Conservation (phyloP, 2,888 invertebrate genomes). For the Plebejus argus region DNA sequence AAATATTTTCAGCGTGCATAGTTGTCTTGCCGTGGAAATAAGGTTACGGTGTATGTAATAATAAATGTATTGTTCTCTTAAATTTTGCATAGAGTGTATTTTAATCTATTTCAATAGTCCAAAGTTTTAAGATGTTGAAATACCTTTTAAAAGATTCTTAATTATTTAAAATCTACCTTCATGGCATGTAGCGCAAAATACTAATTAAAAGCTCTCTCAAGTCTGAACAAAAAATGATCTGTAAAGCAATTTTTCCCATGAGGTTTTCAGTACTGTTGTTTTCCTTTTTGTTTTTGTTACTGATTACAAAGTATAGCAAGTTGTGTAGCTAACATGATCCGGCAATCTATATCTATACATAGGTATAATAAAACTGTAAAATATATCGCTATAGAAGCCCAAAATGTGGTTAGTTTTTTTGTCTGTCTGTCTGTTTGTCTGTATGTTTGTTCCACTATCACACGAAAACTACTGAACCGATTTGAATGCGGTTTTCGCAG, state of each 20-base stretch:
- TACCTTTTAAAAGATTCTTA: neutral
- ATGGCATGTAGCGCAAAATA: neutral
- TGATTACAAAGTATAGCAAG: neutral
- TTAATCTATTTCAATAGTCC: neutral
- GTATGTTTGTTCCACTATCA: too few species aligned
- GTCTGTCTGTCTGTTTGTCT: too few species aligned
- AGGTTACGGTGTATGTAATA: too few species aligned
- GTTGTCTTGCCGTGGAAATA: neutral
- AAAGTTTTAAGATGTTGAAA: neutral
- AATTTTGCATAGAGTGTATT: neutral
- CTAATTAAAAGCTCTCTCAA: neutral
- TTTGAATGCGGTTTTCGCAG: too few species aligned
- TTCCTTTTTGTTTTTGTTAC: neutral
- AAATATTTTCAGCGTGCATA: constrained; percentile 22
- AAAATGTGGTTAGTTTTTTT: too few species aligned
- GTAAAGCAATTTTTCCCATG: neutral
- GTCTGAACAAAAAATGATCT: neutral
- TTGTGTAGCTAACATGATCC: constrained; percentile 3
- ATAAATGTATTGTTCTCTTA: neutral
- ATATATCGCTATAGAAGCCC: too few species aligned
- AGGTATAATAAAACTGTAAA: too few species aligned
- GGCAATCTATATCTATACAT: too few species aligned
- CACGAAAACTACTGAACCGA: too few species aligned
- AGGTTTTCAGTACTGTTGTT: neutral
- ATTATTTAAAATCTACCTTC: neutral